A percentile compares a stretch with the other conserved stretches of the same genome.
Evolutionary conservation across 2,113 vertebrate genomes (phyloP).

Genomic region (Ammospiza caudacuta): DNA sequence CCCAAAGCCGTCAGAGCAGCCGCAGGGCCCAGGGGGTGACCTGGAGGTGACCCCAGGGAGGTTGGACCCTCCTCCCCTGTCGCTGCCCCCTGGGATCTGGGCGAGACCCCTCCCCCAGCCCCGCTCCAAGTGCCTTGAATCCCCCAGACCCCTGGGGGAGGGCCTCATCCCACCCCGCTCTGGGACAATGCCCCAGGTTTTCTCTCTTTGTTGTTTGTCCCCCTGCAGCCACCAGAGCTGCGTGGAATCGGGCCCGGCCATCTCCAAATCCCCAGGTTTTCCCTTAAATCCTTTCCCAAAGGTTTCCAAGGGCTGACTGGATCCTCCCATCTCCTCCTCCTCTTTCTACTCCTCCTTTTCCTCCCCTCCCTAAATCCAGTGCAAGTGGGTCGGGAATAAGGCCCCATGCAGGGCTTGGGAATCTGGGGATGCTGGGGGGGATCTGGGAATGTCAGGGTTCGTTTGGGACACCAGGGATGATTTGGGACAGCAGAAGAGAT

Average conservation of each 20-base stretch:
- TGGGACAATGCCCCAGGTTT: background rate
- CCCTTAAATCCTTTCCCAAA: background rate
- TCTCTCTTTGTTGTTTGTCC: background rate
- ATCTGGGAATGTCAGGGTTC: background rate
- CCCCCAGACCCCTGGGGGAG: background rate
- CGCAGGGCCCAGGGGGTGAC: background rate
- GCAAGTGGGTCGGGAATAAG: background rate
- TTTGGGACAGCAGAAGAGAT: background rate
- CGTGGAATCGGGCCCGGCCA: fast-evolving
- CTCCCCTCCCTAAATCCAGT: background rate
- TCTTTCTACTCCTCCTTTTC: background rate
- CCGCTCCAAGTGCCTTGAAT: background rate
- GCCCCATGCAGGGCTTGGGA: background rate
- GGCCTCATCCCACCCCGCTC: background rate
- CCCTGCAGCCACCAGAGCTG: background rate
- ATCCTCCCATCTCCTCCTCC: background rate
- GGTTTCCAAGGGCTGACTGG: background rate
- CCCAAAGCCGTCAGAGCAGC: background rate
- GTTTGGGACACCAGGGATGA: background rate
- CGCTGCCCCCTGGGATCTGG: background rate
- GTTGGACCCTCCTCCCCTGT: background rate
- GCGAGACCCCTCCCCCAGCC: background rate
- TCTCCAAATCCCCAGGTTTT: background rate
- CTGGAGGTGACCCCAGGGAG: background rate
- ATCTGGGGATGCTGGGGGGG: background rate